Percentiles rank a stretch among this genome's conserved stretches.
Evolutionary conservation across 2,797 vertebrate genomes (phyloP).

Genomic region (Coreius guichenoti): DNA sequence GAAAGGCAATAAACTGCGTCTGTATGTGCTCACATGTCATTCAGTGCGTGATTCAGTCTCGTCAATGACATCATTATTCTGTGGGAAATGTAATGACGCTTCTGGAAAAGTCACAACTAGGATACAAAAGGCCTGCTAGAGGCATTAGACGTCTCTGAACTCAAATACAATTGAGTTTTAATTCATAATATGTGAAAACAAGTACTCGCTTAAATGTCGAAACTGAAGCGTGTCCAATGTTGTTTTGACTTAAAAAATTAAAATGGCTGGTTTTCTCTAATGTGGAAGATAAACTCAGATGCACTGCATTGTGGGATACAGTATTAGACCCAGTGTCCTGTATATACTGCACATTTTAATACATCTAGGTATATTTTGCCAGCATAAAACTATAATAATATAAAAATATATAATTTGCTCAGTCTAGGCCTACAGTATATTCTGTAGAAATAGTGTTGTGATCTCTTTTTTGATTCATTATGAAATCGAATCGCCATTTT

Average conservation of each 20-base stretch:
- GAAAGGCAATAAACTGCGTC: conserved; percentile 81
- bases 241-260: neutral
- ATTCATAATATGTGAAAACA: neutral
- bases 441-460: too few relatives aligned
- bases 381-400: too few relatives aligned
- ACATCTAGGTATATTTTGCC: too few relatives aligned
- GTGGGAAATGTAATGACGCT: conserved; percentile 18
- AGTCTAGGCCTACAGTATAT: too few relatives aligned
- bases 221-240: neutral
- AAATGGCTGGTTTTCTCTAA: too few relatives aligned
- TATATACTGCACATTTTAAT: too few relatives aligned
- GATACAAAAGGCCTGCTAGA: neutral
- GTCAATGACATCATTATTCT: conserved; percentile 38
- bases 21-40: conserved; percentile 67
- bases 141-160: neutral
- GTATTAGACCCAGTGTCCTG: too few relatives aligned
- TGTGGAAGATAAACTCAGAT: too few relatives aligned
- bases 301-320: too few relatives aligned
- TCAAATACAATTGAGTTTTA: neutral
- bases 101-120: neutral
- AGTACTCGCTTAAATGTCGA: neutral
- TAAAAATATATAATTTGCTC: too few relatives aligned
- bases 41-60: conserved; percentile 24
- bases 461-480: too few relatives aligned
- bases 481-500: too few relatives aligned